phyloP scores from a whole-genome alignment of 2,888 invertebrate genomes.

The Ennomos fuscantarius region DNA sequence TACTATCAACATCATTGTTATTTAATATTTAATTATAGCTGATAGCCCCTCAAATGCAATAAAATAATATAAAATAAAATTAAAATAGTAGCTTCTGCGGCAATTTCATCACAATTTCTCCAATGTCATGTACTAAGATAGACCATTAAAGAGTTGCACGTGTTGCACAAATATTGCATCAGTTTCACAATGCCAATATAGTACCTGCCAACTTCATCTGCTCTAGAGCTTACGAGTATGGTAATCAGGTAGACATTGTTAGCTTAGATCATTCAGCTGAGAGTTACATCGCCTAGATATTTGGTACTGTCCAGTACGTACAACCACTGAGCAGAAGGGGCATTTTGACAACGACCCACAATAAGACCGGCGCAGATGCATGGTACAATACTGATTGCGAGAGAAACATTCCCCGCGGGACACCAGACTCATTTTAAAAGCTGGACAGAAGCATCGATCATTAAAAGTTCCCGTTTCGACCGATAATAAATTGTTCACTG shows the following conservation, averaged over 20 bases:
- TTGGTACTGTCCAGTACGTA: constrained; percentile 5
- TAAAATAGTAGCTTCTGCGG: too few species aligned
- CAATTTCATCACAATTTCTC: too few species aligned
- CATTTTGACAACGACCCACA: constrained; percentile 42
- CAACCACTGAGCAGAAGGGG: constrained; percentile 39
- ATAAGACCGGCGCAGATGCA: constrained; percentile 42
- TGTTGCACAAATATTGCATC: not conserved
- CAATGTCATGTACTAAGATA: too few species aligned
- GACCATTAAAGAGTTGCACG: too few species aligned
- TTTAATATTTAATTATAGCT: too few species aligned
- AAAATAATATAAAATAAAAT: too few species aligned
- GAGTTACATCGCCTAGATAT: constrained; percentile 5
- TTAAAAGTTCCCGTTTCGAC: constrained; percentile 27
- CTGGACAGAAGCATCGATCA: constrained; percentile 27
- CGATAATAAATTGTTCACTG: constrained; percentile 23
- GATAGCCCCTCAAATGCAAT: too few species aligned
- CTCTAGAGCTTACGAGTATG: constrained; percentile 35
- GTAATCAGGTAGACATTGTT: constrained; percentile 35
- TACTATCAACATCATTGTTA: too few species aligned
- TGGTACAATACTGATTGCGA: constrained; percentile 43
- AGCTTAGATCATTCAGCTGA: constrained; percentile 20
- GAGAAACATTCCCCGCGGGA: constrained; percentile 39
- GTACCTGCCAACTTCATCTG: constrained; percentile 15
- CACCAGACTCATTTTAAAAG: constrained; percentile 33
- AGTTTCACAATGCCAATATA: constrained; percentile 27